Conservation (phyloP, 2,888 invertebrate genomes). For the Chydorus sphaericus region DNA sequence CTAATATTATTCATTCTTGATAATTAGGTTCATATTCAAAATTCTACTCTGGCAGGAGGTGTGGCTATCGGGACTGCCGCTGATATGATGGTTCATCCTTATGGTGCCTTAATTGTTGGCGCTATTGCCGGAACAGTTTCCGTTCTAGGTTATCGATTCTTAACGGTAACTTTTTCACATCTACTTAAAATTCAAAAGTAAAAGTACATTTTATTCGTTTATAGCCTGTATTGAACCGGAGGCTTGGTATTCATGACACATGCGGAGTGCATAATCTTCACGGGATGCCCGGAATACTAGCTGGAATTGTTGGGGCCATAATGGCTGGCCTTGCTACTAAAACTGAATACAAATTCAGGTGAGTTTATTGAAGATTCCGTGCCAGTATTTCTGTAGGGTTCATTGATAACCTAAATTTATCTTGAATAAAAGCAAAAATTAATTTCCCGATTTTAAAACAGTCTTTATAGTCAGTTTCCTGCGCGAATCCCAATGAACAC, state of each 20-base stretch:
- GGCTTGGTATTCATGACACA: conserved; percentile 56
- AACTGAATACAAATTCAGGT: conserved; percentile 42
- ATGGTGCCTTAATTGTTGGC: conserved; percentile 68
- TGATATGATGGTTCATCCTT: conserved; percentile 64
- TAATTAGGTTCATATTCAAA: conserved; percentile 64
- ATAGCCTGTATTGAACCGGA: conserved; percentile 44
- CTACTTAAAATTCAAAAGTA: no score
- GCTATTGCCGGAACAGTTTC: conserved; percentile 60
- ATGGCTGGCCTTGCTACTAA: conserved; percentile 55
- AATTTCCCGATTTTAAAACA: no score
- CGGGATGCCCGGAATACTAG: conserved; percentile 82
- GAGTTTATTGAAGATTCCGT: conserved; percentile 3
- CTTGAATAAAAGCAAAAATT: no score
- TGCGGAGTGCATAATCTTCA: conserved; percentile 95
- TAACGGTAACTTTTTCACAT: conserved; percentile 34
- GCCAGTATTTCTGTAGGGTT: no score
- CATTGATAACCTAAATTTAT: no score
- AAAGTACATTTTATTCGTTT: conserved; percentile 19
- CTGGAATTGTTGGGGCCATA: conserved; percentile 61
- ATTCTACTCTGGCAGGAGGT: conserved; percentile 73
- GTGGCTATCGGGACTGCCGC: conserved; percentile 78
- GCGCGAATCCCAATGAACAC: conserved; percentile 38
- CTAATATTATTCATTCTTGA: no score
- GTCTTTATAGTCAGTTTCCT: conserved; percentile 38
- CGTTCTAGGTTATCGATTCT: conserved; percentile 59